Conservation (phyloP, 2,888 invertebrate genomes). For the Crepidodera aurea region DNA sequence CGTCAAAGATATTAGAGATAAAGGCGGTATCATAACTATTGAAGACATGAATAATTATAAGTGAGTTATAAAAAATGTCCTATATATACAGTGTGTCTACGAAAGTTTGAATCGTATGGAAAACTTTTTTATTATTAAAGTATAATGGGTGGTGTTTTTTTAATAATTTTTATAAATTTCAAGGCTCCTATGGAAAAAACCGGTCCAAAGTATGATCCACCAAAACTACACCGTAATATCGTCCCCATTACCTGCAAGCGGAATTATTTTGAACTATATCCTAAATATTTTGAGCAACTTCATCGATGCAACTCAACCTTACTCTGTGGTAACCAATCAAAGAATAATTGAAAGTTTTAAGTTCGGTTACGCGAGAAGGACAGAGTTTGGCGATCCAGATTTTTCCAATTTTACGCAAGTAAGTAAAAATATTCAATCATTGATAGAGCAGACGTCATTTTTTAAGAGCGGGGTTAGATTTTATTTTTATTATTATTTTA, state of each 20-base stretch:
- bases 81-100: neutral
- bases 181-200: slow-evolving; percentile 75
- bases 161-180: too few relatives aligned
- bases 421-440: too few relatives aligned
- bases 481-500: neutral
- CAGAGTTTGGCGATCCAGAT: slow-evolving; percentile 80
- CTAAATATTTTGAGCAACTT: slow-evolving; percentile 77
- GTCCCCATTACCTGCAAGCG: slow-evolving; percentile 84
- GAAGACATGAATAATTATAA: slow-evolving; percentile 78
- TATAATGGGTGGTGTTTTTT: too few relatives aligned
- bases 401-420: slow-evolving; percentile 57
- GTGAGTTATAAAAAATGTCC: slow-evolving; percentile 64
- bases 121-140: neutral
- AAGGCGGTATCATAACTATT: slow-evolving; percentile 79
- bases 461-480: too few relatives aligned
- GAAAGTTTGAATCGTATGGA: too few relatives aligned
- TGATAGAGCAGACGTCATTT: too few relatives aligned
- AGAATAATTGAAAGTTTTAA: slow-evolving; percentile 89
- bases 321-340: slow-evolving; percentile 39
- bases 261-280: slow-evolving; percentile 80
- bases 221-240: slow-evolving; percentile 76
- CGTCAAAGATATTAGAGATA: slow-evolving; percentile 54
- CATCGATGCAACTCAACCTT: slow-evolving; percentile 50
- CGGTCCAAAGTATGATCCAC: slow-evolving; percentile 67
- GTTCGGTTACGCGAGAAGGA: slow-evolving; percentile 87